phyloP scores from a whole-genome alignment of 2,888 invertebrate genomes.

The Lepidochrysops patricia region DNA sequence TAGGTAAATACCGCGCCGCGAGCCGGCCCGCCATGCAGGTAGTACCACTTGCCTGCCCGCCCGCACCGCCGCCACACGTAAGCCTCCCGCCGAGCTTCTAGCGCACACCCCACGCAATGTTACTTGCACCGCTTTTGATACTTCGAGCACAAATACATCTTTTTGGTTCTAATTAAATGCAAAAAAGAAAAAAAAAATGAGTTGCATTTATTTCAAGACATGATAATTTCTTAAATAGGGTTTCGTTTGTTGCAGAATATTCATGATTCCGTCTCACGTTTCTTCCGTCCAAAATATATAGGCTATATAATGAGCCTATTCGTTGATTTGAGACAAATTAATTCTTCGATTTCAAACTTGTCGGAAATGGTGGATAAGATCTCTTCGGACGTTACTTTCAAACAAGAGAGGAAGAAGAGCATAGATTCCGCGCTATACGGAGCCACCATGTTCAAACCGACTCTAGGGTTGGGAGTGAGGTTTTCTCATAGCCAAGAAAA shows the following conservation, averaged over 20 bases:
- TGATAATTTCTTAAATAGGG: not conserved
- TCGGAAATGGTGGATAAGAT: slow-evolving; percentile 69
- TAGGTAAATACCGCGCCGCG: slow-evolving; percentile 49
- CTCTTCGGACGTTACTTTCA: slow-evolving; percentile 44
- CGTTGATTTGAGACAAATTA: slow-evolving; percentile 66
- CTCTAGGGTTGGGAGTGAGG: slow-evolving; percentile 60
- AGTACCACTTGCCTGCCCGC: slow-evolving; percentile 59
- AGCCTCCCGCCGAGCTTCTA: slow-evolving; percentile 48
- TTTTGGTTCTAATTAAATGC: not conserved
- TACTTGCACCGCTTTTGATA: not conserved
- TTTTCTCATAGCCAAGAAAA: slow-evolving; percentile 67
- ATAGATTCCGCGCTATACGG: slow-evolving; percentile 43
- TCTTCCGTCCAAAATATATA: slow-evolving; percentile 12
- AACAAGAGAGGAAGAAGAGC: slow-evolving; percentile 39
- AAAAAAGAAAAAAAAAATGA: no score
- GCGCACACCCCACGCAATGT: slow-evolving; percentile 36
- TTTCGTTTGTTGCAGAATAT: slow-evolving; percentile 22
- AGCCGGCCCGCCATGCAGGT: slow-evolving; percentile 38
- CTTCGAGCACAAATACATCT: not conserved
- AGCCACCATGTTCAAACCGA: slow-evolving; percentile 55
- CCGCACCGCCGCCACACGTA: slow-evolving; percentile 66
- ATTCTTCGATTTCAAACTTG: slow-evolving; percentile 63
- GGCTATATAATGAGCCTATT: slow-evolving; percentile 58
- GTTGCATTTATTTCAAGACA: no score
- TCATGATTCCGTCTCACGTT: not conserved